Evolutionary conservation across 2,797 vertebrate genomes (phyloP), one percentile per base, ranked within the genome.

Genomic region (Pangasius djambal): DNA sequence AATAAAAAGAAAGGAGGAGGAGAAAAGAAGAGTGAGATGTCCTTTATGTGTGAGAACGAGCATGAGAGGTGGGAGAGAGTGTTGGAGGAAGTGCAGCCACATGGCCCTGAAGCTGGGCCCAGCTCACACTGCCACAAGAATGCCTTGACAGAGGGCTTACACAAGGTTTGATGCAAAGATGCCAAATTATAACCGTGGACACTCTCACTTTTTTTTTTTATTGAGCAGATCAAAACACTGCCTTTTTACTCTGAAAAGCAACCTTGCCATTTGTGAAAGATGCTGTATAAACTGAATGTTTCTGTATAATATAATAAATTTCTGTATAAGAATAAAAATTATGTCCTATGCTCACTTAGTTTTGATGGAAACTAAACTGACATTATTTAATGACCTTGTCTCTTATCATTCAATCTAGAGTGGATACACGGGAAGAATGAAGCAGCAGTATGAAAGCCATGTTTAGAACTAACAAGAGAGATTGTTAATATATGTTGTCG

Each of bases 101-200:
- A 92, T 91, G 91, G 88, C 63, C 50, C 86, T 91, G 89, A 90
- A 15, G 81, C 89, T 87, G 86, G 61, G 91, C 86, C 74, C 81
- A 40, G 87, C 75, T 89, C 87, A 83, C 44, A 87, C 72, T 28
- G 50, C 89, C 20, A 61, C 81, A 77, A 69, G 82, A 86, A 88
- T 20, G 82, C 52, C 77, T 37, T 89, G 91, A 91, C 90, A 91
- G 74, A 86, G 57, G 85, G 61, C 61, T 65, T 52, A 87, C 55
- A 78, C 83, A 90, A 91, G 92, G 92, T 90, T 91, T 90, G 91
- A 4, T 40, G 40, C 40, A 48, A 88, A 89, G 86, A 92, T 91
- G 89, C 90, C 91, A 89, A 92, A 91, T 91, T 90, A 91, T 83
- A 79, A 88, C 31, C 18, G 18, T 18, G 25, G 50, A 59, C 31